These are phyloP conservation scores for Antedon mediterranea DNA, from an alignment of 53 echinoderm and acorn worm species.

Conservation along the genomic window DNA sequence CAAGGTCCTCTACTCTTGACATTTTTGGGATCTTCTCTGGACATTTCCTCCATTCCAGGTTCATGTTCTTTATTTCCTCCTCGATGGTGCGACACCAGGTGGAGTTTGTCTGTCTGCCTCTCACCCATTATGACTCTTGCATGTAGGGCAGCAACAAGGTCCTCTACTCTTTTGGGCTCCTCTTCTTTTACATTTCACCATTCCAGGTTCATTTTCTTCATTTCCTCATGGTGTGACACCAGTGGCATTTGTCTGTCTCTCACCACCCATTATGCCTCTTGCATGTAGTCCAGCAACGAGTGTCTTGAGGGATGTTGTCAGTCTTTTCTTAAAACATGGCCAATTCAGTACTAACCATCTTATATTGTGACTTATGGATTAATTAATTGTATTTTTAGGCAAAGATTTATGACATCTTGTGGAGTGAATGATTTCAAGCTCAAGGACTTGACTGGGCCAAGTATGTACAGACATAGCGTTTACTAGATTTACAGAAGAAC, in stretches of 20 bases:
- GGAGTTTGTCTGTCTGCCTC: not conserved
- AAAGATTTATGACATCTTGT: slow-evolving; percentile 52
- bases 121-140: slow-evolving; percentile 3
- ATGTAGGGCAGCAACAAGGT: not conserved
- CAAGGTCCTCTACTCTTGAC: not conserved
- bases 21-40: not conserved
- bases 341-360: too few species aligned
- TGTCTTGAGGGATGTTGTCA: not conserved
- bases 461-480: too few species aligned
- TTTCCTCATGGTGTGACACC: too few species aligned
- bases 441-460: slow-evolving; percentile 54
- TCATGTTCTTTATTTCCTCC: too few species aligned
- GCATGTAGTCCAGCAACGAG: not conserved
- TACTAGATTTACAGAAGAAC: too few species aligned
- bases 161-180: too few species aligned
- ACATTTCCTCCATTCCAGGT: not conserved
- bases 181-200: not conserved
- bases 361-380: not conserved
- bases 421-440: slow-evolving; percentile 64
- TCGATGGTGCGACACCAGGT: too few species aligned
- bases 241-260: not conserved
- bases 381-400: slow-evolving; percentile 16
- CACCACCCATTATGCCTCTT: slow-evolving; percentile 1
- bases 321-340: too few species aligned
- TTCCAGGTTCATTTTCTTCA: not conserved